Base-by-base conservation (phyloP, 2,888 invertebrate species). In the Cheilosia soror region DNA sequence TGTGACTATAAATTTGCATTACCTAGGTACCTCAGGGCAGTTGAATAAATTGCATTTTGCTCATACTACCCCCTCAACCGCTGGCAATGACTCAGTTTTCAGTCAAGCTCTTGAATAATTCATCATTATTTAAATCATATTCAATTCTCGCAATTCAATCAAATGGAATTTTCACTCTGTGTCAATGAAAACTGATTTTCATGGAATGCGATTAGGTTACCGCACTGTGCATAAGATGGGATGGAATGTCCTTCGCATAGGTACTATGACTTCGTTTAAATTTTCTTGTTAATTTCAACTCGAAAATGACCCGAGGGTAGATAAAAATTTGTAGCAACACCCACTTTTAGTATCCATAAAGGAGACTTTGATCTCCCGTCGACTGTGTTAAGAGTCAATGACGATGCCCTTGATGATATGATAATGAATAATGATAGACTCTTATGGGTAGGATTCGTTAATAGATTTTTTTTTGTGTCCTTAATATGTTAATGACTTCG, bases 51-150 rank as follows among this genome's bases (percentile, higher is more conserved):
- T 58, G 47, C n/a, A 37, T 47, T 37, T 25, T 31, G 51, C 49
- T 49, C 11, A 20, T 40, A 53, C 29, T 5, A 29, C 53, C 25
- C 4, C 6, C 4, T 27, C 57, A 25, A 20, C 57, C 69, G 37
- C 20, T 6, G 47, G 69, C 47, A 47, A 44, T 31, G 44, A 33
- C 15, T 57, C 25, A 58, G 57, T 31, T 20, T n/a, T 57, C 25
- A 69, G 57, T 20, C 31, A 57, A 44, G 47, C 69, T 76, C 33
- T 53, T 82, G 77, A 82, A 82, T 82, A 66, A 77, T 82, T 82
- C 82, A 82, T 72, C 27, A 47, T 71, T 71, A 77, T 82, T 71
- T 78, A 78, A 72, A 83, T 83, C 82, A 62, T 72, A 72, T 83
- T 83, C 72, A 72, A 83, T 83, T 83, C 72, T 78, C 66, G 44